These are phyloP conservation scores for Hesperophylax magnus DNA, from an alignment of 1,140 invertebrate species.

Conservation along the genomic window DNA sequence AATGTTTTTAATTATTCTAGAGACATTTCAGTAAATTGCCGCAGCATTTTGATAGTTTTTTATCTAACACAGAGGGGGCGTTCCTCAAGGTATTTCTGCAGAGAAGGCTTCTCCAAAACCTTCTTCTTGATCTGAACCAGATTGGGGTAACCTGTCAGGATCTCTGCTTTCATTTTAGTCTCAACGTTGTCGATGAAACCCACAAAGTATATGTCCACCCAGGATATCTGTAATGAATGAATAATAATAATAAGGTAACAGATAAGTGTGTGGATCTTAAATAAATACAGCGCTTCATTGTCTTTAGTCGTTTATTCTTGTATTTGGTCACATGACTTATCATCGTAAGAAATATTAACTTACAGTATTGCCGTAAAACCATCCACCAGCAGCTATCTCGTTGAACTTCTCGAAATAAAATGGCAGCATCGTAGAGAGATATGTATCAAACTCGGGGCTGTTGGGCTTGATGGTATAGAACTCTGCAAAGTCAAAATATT, in stretches of 20 bases:
- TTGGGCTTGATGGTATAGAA: neutral
- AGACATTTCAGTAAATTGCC: too few relatives aligned
- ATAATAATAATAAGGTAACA: too few relatives aligned
- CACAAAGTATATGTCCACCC: conserved; percentile 78
- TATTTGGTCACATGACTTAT: too few relatives aligned
- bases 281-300: too few relatives aligned
- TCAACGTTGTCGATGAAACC: conserved; percentile 75
- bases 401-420: conserved; percentile 49
- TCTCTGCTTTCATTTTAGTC: conserved; percentile 63
- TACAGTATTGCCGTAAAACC: conserved; percentile 46
- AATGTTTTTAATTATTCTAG: too few relatives aligned
- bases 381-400: conserved; percentile 33
- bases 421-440: conserved; percentile 33
- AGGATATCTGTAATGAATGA: conserved; percentile 72
- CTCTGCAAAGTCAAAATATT: neutral
- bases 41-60: neutral
- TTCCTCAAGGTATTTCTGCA: conserved; percentile 77
- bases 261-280: neutral
- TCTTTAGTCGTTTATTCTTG: too few relatives aligned
- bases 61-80: conserved; percentile 64
- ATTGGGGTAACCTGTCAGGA: conserved; percentile 73
- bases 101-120: conserved; percentile 70
- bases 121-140: conserved; percentile 71
- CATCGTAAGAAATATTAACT: neutral
- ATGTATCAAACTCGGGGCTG: neutral